phyloP scores from a whole-genome alignment of 2,888 invertebrate species.

The Icerya purchasi region DNA sequence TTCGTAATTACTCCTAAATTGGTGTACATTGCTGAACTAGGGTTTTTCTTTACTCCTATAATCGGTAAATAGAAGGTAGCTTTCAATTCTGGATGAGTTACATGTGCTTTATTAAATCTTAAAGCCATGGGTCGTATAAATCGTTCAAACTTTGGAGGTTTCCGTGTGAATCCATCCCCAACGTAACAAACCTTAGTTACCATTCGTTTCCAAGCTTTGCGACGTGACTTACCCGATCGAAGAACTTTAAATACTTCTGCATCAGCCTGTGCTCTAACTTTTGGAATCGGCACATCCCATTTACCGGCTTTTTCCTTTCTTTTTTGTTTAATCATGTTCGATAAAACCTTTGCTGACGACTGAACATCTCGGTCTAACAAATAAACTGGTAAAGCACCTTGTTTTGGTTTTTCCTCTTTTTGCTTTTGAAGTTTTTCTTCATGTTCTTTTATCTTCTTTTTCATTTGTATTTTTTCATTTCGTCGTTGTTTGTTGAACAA shows the following conservation, averaged over 20 bases:
- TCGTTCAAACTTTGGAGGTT: conserved; percentile 96
- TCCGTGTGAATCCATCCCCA: conserved; percentile 93
- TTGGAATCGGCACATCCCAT: conserved; percentile 98
- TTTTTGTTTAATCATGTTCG: conserved; percentile 99
- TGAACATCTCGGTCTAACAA: conserved; percentile 92
- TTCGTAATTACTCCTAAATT: conserved; percentile 95
- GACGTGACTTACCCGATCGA: conserved; percentile 70
- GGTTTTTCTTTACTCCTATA: conserved; percentile 97
- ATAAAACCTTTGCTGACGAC: conserved; percentile 79
- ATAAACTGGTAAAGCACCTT: conserved; percentile 87
- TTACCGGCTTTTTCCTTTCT: conserved; percentile 98
- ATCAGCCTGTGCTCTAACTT: conserved; percentile 89
- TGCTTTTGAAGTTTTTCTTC: conserved; percentile 78
- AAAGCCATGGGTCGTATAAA: conserved; percentile 96
- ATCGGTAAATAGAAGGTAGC: conserved; percentile 94
- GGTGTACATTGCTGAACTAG: conserved; percentile 91
- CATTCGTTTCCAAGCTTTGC: conserved; percentile 98
- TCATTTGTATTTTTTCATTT: conserved; percentile 97
- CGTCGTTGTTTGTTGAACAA: conserved; percentile 88
- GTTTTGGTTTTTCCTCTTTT: conserved; percentile 55
- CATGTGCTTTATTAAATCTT: conserved; percentile 91
- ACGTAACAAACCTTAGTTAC: conserved; percentile 96
- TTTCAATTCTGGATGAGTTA: conserved; percentile 96
- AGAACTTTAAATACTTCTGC: conserved; percentile 90
- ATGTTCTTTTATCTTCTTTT: conserved; percentile 92